These are phyloP conservation scores for Heliconius aoede DNA, from an alignment of 2,888 invertebrate species.

Conservation along the genomic window DNA sequence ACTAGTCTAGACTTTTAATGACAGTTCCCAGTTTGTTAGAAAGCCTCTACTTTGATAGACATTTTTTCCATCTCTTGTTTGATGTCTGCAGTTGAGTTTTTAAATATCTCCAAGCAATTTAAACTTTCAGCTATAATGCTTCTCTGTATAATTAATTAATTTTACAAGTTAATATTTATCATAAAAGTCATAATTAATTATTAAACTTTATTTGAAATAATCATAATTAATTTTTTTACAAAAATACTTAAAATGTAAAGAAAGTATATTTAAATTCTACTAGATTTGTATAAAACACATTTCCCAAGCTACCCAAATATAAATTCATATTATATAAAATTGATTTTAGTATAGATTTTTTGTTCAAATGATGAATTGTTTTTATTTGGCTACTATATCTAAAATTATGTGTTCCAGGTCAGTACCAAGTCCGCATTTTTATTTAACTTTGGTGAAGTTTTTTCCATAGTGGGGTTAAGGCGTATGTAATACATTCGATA, in stretches of 20 bases:
- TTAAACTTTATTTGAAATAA: neutral
- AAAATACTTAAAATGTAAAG: neutral
- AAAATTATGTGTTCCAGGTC: slow-evolving; percentile 79
- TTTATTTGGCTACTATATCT: slow-evolving; percentile 52
- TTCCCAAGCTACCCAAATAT: neutral
- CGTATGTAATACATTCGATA: slow-evolving; percentile 6
- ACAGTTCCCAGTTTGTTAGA: neutral
- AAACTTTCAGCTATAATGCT: neutral
- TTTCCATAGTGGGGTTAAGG: slow-evolving; percentile 33
- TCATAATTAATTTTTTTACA: too few species aligned
- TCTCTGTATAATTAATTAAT: neutral
- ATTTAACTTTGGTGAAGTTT: slow-evolving; percentile 49
- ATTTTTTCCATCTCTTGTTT: neutral
- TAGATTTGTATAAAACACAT: neutral
- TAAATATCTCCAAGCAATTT: neutral
- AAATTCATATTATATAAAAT: neutral
- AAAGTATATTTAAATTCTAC: neutral
- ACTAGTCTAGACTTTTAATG: neutral
- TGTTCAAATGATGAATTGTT: slow-evolving; percentile 17
- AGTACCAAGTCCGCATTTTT: slow-evolving; percentile 67
- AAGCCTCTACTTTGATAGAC: neutral
- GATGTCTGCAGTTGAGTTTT: slow-evolving; percentile 8
- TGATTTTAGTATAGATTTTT: neutral
- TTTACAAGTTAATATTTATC: slow-evolving; percentile 35
- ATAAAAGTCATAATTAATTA: neutral